Evolutionary conservation across 2,888 invertebrate species (phyloP), one percentile per base, ranked within the genome.

Genomic region (Hydraecia micacea): DNA sequence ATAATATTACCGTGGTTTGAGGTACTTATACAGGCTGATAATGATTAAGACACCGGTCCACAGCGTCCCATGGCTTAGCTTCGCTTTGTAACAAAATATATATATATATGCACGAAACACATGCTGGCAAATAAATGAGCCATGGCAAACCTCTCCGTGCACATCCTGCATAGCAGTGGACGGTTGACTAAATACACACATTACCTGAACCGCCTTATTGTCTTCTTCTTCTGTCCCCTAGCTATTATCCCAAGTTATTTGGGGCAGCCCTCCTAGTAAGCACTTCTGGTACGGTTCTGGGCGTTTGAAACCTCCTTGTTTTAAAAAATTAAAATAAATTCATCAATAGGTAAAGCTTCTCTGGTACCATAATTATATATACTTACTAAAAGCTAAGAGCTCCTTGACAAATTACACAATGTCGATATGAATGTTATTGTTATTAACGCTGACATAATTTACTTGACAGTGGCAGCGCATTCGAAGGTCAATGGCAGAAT

Each of bases 401-500:
- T 63, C 70, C 49, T 49, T 11, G 1, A 39, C 18, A 66, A 60
- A 77, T 63, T 28, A 39, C 18, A 32, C 39, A 52, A 18, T 39
- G 3, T 49, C 15, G 18, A 52, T 49, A 36, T 18, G 5, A 32
- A 42, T 42, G 39, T n/a, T 25, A 32, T 70, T 42, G 39, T n/a
- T 25, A 32, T 70, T 83, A 76, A 84, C 58, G 63, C 13, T 60
- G 9, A 66, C n/a, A 75, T 80, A 73, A 63, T 91, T 87, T 83
- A 80, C 65, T 82, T 97, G 97, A 65, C 97, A 99, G 99, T 95
- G 99, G 99, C 75, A 99, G 99, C 94, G 98, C 98, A 89, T 99
- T 98, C 97, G 99, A 99, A 96, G 99, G 99, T 83, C 99, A 99
- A 97, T 99, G 99, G 99, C 99, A 99, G 97, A 99, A 99, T 95